A percentile compares a stretch with the other conserved stretches of the same genome.
phyloP scores from a whole-genome alignment of 1,140 invertebrate genomes.

The Drosophila sp. region DNA sequence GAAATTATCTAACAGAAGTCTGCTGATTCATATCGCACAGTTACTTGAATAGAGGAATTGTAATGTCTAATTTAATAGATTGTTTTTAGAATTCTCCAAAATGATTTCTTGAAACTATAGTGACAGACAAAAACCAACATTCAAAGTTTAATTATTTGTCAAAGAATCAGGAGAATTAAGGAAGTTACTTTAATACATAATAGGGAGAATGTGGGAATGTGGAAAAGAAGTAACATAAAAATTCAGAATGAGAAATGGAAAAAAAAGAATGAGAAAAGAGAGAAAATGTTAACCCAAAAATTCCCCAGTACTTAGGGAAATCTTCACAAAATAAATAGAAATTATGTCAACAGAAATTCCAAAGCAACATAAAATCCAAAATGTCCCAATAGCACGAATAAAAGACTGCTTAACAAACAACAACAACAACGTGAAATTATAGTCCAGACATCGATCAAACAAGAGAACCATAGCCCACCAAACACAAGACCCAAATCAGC shows the following conservation, averaged over 20 bases:
- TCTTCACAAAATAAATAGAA: constrained; percentile 72
- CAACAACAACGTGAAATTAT: constrained; percentile 51
- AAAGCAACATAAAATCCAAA: constrained; percentile 47
- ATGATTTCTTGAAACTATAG: not conserved
- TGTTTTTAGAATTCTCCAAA: not conserved
- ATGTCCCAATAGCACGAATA: constrained; percentile 55
- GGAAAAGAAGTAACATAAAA: no score
- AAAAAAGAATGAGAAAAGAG: not conserved
- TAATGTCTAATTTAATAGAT: not conserved
- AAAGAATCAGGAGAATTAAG: no score
- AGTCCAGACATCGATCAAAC: constrained; percentile 72
- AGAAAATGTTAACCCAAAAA: constrained; percentile 13
- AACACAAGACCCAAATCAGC: constrained; percentile 14
- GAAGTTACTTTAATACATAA: no score
- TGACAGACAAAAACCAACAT: no score
- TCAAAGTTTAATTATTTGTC: no score
- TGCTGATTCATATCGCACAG: not conserved
- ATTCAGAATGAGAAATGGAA: not conserved
- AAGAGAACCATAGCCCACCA: constrained; percentile 17
- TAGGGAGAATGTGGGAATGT: no score
- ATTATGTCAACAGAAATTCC: constrained; percentile 77
- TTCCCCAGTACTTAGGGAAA: constrained; percentile 43
- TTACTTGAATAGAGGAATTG: not conserved
- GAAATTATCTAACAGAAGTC: not conserved
- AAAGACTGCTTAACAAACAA: constrained; percentile 14